phyloP scores from a whole-genome alignment of 2,888 invertebrate genomes.

The Drosophila percnosoma region DNA sequence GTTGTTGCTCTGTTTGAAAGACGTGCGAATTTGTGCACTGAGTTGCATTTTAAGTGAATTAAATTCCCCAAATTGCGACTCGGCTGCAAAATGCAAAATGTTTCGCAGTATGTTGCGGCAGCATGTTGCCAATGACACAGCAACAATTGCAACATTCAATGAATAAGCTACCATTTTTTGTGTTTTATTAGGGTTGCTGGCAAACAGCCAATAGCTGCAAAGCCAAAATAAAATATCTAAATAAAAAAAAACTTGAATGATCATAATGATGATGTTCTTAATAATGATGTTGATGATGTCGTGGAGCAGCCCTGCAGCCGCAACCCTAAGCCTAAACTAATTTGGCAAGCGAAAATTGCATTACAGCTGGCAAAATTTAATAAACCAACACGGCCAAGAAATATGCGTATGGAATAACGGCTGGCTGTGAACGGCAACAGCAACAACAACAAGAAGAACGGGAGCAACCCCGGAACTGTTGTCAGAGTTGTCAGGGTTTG shows the following conservation, averaged over 20 bases:
- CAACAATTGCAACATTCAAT: constrained; percentile 13
- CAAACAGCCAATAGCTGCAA: constrained; percentile 57
- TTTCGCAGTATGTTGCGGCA: constrained; percentile 49
- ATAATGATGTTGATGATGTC: constrained; percentile 33
- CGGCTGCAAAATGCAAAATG: constrained; percentile 8
- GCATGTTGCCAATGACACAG: constrained; percentile 38
- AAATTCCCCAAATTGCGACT: constrained; percentile 49
- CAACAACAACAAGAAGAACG: constrained; percentile 3
- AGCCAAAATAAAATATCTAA: constrained; percentile 34
- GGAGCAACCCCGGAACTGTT: constrained; percentile 29
- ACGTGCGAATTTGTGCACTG: constrained; percentile 61
- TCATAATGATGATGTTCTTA: constrained; percentile 29
- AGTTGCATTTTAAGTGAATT: constrained; percentile 69
- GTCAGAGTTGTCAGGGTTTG: constrained; percentile 40
- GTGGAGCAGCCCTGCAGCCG: constrained; percentile 66
- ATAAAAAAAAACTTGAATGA: constrained; percentile 12
- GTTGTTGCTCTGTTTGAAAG: constrained; percentile 15
- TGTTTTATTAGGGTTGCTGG: constrained; percentile 40
- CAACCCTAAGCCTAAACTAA: constrained; percentile 69
- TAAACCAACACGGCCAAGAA: constrained; percentile 55
- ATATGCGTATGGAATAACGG: constrained; percentile 30
- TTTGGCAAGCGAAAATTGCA: constrained; percentile 77
- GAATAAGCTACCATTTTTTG: constrained; percentile 11
- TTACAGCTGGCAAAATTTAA: constrained; percentile 74
- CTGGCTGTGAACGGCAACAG: constrained; percentile 32